These are phyloP conservation scores for Toxotes chatareus DNA, from an alignment of 2,113 vertebrate genomes.

Conservation along the genomic window DNA sequence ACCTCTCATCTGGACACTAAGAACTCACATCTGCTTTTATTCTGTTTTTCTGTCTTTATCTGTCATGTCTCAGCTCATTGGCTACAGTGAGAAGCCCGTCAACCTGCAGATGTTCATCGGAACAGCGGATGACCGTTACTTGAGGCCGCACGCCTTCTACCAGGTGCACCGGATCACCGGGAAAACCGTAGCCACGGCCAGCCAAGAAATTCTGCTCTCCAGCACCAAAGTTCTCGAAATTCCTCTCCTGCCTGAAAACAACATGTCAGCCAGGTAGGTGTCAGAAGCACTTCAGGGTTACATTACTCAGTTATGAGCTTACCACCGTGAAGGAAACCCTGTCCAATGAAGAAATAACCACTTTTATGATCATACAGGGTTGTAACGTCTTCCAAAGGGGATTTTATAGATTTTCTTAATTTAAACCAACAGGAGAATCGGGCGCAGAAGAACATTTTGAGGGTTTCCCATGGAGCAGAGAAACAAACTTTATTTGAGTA, in stretches of 20 bases:
- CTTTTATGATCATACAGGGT: constrained; percentile 45
- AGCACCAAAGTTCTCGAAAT: constrained; percentile 98
- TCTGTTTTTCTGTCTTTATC: constrained; percentile 57
- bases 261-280: constrained; percentile 95
- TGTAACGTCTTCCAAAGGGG: constrained; percentile 63
- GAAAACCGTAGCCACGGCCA: constrained; percentile 97
- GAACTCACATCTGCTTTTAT: constrained; percentile 60
- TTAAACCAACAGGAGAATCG: constrained; percentile 59
- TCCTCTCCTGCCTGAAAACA: constrained; percentile 97
- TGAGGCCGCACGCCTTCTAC: constrained; percentile 98
- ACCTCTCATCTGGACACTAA: constrained; percentile 56
- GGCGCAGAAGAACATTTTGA: constrained; percentile 60
- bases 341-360: constrained; percentile 45
- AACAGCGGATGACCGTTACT: constrained; percentile 97
- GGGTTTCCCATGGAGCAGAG: constrained; percentile 49
- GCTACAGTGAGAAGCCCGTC: constrained; percentile 95
- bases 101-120: constrained; percentile 99
- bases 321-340: constrained; percentile 53
- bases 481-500: constrained; percentile 54
- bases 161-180: constrained; percentile 99
- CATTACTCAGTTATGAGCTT: constrained; percentile 69
- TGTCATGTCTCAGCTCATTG: constrained; percentile 89
- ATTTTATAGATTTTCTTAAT: constrained; percentile 66
- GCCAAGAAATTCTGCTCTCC: constrained; percentile 94
- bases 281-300: constrained; percentile 45